phyloP scores from a whole-genome alignment of 2,113 vertebrate species.

The Natator depressus region DNA sequence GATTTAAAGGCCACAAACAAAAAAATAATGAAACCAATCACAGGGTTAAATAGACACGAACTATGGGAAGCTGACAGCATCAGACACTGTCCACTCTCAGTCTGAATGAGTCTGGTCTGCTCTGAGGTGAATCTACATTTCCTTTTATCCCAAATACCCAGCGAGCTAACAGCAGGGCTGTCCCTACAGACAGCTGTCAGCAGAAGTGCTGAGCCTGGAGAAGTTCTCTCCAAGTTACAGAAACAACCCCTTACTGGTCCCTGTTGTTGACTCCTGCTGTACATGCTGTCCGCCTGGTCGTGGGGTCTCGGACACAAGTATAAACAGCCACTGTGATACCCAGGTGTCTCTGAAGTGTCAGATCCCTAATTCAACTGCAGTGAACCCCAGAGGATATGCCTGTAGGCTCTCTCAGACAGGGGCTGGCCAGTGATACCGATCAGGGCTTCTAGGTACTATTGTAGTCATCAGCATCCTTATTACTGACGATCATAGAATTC shows the following conservation, averaged over 20 bases:
- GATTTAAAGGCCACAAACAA: not conserved
- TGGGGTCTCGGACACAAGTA: not conserved
- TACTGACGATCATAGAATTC: not conserved
- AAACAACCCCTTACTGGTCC: not conserved
- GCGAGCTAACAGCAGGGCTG: not conserved
- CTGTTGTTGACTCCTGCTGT: not conserved
- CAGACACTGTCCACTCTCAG: not conserved
- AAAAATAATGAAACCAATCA: not conserved
- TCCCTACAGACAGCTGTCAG: not conserved
- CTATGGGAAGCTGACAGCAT: not conserved
- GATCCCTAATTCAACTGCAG: not conserved
- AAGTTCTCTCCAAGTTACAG: not conserved
- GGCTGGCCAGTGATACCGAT: not conserved
- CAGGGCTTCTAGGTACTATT: not conserved
- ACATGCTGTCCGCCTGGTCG: not conserved
- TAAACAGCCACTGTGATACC: not conserved
- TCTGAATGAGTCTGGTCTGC: not conserved
- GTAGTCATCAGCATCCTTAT: not conserved
- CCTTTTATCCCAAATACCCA: not conserved
- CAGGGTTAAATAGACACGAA: not conserved
- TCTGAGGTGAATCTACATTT: not conserved
- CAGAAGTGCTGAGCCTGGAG: not conserved
- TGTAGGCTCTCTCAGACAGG: not conserved
- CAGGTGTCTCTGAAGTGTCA: not conserved
- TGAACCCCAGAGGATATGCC: not conserved